Conservation (phyloP, 2,113 vertebrate species). For the Carollia perspicillata region DNA sequence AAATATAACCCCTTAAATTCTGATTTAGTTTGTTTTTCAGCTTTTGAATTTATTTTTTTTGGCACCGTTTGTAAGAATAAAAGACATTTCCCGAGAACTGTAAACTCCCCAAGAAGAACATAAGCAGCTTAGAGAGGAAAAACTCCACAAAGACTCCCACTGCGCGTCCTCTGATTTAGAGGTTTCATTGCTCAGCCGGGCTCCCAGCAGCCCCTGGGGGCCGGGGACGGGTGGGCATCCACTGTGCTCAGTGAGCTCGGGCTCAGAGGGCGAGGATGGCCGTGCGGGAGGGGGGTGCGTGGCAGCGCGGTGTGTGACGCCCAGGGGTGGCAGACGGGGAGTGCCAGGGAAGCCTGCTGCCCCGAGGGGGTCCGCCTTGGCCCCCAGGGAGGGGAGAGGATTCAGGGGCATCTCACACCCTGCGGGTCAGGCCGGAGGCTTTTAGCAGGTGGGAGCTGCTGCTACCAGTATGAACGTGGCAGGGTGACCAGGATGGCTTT, state of each 20-base stretch:
- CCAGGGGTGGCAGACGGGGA: too few relatives aligned
- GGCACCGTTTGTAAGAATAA: neutral
- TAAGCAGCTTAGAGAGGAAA: neutral
- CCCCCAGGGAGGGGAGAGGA: too few relatives aligned
- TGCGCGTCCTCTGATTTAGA: neutral
- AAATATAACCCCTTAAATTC: neutral
- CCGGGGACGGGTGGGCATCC: neutral
- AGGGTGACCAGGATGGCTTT: neutral
- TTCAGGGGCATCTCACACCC: neutral
- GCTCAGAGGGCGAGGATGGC: too few relatives aligned
- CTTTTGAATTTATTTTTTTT: conserved; percentile 7
- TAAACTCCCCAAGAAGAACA: neutral
- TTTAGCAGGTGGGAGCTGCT: too few relatives aligned
- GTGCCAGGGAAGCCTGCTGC: too few relatives aligned
- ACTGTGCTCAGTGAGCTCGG: too few relatives aligned
- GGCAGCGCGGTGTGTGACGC: too few relatives aligned
- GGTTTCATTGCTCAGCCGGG: neutral
- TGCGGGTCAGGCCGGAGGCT: neutral
- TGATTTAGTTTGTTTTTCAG: conserved; percentile 12
- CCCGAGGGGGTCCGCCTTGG: too few relatives aligned
- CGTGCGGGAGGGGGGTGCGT: too few relatives aligned
- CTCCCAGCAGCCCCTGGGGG: neutral
- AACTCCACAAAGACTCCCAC: neutral
- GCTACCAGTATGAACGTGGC: neutral
- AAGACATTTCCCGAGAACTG: neutral